A percentile compares a stretch with the other conserved stretches of the same genome.
These are phyloP conservation scores for Brachionus plicatilis DNA, from an alignment of 1,140 invertebrate genomes.

Conservation along the genomic window DNA sequence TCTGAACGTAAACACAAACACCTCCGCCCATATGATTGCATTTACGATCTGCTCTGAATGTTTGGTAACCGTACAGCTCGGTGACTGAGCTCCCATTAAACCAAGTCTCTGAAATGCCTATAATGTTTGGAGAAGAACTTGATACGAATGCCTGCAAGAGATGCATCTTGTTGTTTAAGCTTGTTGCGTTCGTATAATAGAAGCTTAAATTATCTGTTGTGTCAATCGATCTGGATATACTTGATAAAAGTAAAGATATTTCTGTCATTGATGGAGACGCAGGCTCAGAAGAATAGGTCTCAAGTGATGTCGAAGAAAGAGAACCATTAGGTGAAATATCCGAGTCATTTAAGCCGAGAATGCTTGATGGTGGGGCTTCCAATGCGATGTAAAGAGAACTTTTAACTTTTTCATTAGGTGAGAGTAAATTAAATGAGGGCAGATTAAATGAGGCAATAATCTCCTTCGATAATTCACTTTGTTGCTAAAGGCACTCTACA, in stretches of 20 bases:
- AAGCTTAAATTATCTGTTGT: not conserved
- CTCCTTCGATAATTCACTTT: not conserved
- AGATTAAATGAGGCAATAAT: not conserved
- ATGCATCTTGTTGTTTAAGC: not conserved
- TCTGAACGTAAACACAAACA: not conserved
- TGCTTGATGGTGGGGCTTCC: not conserved
- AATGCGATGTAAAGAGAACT: no score
- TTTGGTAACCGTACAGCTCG: not conserved
- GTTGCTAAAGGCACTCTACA: not conserved
- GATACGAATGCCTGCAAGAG: not conserved
- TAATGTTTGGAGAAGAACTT: no score
- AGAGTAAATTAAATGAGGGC: no score
- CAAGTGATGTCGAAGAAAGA: no score
- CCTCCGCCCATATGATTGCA: not conserved
- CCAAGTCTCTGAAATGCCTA: not conserved
- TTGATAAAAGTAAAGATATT: not conserved
- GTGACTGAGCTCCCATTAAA: not conserved
- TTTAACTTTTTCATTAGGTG: no score
- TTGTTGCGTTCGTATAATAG: not conserved
- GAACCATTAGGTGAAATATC: no score
- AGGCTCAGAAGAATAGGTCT: not conserved
- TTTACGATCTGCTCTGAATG: not conserved
- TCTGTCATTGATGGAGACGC: not conserved
- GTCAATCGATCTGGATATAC: not conserved
- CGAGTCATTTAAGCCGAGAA: no score